phyloP scores from a whole-genome alignment of 2,888 invertebrate genomes.

The Cacoxenus indagator region DNA sequence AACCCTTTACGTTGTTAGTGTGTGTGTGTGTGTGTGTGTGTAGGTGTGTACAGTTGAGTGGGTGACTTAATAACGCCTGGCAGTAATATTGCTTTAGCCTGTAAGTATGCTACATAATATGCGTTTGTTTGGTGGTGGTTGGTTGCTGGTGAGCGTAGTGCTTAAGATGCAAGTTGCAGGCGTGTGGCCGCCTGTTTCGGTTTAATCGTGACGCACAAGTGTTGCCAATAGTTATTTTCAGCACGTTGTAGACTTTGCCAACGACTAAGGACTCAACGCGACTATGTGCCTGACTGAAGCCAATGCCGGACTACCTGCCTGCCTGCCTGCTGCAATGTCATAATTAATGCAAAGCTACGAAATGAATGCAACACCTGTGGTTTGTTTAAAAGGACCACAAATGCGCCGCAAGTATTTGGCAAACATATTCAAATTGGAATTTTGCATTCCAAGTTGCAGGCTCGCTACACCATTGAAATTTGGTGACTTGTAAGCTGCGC shows the following conservation, averaged over 20 bases:
- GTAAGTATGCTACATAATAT: constrained; percentile 52
- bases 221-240: constrained; percentile 62
- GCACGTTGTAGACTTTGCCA: constrained; percentile 6
- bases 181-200: not conserved
- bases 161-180: constrained; percentile 6
- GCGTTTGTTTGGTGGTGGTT: constrained; percentile 16
- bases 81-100: constrained; percentile 55
- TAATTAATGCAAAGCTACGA: constrained; percentile 71
- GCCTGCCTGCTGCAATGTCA: constrained; percentile 56
- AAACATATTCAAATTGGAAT: constrained; percentile 14
- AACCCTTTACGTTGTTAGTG: not conserved
- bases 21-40: too few species aligned
- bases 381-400: constrained; percentile 69
- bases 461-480: not conserved
- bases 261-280: not conserved
- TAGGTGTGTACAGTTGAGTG: too few species aligned
- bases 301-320: not conserved
- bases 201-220: constrained; percentile 39
- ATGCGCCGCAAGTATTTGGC: constrained; percentile 48
- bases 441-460: not conserved
- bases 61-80: not conserved
- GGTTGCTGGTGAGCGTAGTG: constrained; percentile 23
- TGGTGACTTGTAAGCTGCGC: not conserved
- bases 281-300: not conserved
- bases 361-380: constrained; percentile 72